A percentile compares a stretch with the other conserved stretches of the same genome.
phyloP scores from a whole-genome alignment of 2,113 vertebrate species.

The Coreoperca whiteheadi region DNA sequence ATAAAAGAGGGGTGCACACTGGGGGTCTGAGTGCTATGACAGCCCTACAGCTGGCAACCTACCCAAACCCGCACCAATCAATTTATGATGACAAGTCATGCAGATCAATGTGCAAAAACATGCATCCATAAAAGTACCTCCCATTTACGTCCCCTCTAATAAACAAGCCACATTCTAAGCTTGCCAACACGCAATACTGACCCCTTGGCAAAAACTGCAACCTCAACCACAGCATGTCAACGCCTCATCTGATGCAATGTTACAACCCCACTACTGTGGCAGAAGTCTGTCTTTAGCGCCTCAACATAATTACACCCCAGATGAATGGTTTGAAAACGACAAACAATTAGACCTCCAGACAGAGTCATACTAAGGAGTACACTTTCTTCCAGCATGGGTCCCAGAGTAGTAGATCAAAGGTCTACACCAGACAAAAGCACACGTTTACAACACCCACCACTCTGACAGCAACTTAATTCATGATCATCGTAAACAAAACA shows the following conservation, averaged over 20 bases:
- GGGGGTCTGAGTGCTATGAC: conserved; percentile 11
- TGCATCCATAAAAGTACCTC: conserved; percentile 1
- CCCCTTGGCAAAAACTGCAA: conserved; percentile 30
- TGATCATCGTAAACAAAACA: conserved; percentile 56
- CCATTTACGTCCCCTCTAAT: neutral
- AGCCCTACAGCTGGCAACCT: conserved; percentile 33
- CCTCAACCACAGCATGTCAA: conserved; percentile 33
- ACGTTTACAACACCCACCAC: conserved; percentile 33
- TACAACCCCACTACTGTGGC: conserved; percentile 38
- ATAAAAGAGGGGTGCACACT: conserved; percentile 16
- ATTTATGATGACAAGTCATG: conserved; percentile 25
- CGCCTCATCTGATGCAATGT: conserved; percentile 35
- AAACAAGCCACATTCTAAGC: conserved; percentile 11
- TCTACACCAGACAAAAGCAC: conserved; percentile 45
- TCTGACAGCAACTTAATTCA: conserved; percentile 43
- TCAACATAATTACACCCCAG: conserved; percentile 76
- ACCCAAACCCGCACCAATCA: conserved; percentile 14
- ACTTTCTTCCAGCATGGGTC: conserved; percentile 58
- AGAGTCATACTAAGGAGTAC: conserved; percentile 47
- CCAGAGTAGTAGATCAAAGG: conserved; percentile 64
- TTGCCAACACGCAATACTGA: neutral
- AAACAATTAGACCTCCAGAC: conserved; percentile 77
- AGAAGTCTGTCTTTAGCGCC: conserved; percentile 71
- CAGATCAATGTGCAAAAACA: conserved; percentile 13
- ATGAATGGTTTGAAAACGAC: conserved; percentile 76